Conservation (phyloP, 1,140 invertebrate species). For the Acromyrmex heyeri region DNA sequence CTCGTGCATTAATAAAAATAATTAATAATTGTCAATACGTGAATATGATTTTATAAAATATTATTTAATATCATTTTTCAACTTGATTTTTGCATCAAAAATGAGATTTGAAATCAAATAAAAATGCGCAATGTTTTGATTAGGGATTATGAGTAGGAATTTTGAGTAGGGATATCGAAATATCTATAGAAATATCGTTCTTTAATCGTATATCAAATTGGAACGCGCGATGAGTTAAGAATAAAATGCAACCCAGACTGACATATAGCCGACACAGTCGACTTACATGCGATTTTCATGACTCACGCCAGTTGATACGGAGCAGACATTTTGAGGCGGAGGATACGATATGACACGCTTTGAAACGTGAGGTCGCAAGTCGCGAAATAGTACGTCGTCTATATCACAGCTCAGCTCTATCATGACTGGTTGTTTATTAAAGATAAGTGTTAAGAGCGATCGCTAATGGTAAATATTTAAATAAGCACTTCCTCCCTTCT, state of each 20-base stretch:
- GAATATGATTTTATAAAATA: slow-evolving; percentile 15
- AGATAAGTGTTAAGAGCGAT: slow-evolving; percentile 51
- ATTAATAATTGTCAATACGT: neutral
- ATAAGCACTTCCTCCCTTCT: slow-evolving; percentile 54
- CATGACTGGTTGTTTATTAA: slow-evolving; percentile 29
- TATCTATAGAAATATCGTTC: neutral
- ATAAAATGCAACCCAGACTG: neutral
- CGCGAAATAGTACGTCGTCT: slow-evolving; percentile 19
- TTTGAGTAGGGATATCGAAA: neutral
- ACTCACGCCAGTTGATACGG: neutral
- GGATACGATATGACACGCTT: slow-evolving; percentile 8
- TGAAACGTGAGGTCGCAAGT: slow-evolving; percentile 10
- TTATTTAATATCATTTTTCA: neutral
- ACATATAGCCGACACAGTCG: neutral
- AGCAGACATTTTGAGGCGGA: neutral
- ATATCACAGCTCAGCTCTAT: neutral
- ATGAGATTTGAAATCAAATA: neutral
- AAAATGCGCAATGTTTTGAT: neutral
- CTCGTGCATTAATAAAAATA: neutral
- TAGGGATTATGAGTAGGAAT: neutral
- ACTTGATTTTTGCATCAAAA: neutral
- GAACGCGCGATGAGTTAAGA: neutral
- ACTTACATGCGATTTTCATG: neutral
- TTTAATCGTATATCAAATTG: neutral
- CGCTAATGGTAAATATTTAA: slow-evolving; percentile 71